Base-by-base conservation (phyloP, 30 jellyfish, hydroid and myxozoan genomes). In the Cassiopea xamachana region DNA sequence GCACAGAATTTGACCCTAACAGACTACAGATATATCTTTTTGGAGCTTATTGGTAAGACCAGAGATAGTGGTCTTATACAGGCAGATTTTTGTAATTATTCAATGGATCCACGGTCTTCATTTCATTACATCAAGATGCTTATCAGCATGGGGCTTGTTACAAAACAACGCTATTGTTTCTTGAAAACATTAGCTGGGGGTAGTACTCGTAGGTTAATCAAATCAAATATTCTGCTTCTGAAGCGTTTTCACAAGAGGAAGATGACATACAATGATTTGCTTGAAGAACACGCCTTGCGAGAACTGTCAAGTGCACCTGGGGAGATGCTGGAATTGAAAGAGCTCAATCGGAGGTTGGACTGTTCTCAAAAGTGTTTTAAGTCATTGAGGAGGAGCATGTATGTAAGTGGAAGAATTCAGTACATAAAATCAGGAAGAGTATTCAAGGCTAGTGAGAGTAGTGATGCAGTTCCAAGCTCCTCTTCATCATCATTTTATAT, bases 101-200 rank as follows among this genome's bases (percentile, higher is more conserved):
- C 91, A 12, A 77, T 94, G 91, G 98, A 94, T 69, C 92, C 97
- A 8, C 90, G 98, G 9, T 75, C 93, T 69, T 58, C 94, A 19
- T 94, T 94, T 80, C 98, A 94, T 74, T 98, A 86, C 64, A 77
- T 94, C 77, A 94, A 94, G 75, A 59, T 91, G 17, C 84, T 94
- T 61, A 10, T 51, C 16, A 59, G 69, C 43, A 60, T 55, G 48
- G 98, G 92, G 12, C 87, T 90, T 50, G 76, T 94, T 27, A 90
- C 98, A 51, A 94, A 92, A 48, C 98, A 94, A 91, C 89, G 5
- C 46, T 83, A 1, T 39, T 45, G 69, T 39, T 68, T 80, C 13
- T 19, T 60, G 44, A 46, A 48, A 15, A 59, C 17, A 64, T 67
- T 2, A 47, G 18, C 75, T 14, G 84, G 48, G 7, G 48, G 50